Conservation (phyloP, 2,797 vertebrate genomes). For the Adrianichthys oophorus region DNA sequence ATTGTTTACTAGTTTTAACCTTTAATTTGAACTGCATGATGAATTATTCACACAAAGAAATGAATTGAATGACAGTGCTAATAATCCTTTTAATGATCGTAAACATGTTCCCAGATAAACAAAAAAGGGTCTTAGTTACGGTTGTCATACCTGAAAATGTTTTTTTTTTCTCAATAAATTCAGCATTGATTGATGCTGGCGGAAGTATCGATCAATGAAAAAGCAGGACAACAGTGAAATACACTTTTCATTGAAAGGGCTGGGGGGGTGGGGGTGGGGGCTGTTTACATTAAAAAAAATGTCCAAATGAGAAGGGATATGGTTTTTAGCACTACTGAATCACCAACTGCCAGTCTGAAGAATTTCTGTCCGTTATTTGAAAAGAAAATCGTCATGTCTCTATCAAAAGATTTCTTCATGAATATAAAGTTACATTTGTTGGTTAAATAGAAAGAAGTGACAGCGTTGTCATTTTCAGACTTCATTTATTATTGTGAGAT, state of each 20-base stretch:
- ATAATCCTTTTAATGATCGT: background rate
- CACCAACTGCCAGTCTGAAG: background rate
- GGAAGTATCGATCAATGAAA: constrained; percentile 58
- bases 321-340: background rate
- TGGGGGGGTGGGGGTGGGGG: constrained; percentile 23
- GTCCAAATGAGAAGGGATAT: constrained; percentile 43
- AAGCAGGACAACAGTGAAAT: constrained; percentile 42
- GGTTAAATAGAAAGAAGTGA: too few species aligned
- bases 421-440: too few species aligned
- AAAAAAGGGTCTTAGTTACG: constrained; percentile 25
- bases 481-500: too few species aligned
- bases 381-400: background rate
- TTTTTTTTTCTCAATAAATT: constrained; percentile 33
- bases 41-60: too few species aligned
- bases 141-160: constrained; percentile 50
- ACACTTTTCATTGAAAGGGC: constrained; percentile 53
- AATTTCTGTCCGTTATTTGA: background rate
- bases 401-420: too few species aligned
- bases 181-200: constrained; percentile 51
- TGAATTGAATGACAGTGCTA: too few species aligned
- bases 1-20: too few species aligned
- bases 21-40: too few species aligned
- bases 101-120: background rate
- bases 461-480: too few species aligned
- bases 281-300: constrained; percentile 28